Evolutionary conservation across 2,797 vertebrate species (phyloP), one percentile per base, ranked within the genome.

Genomic region (Ptychadena robeensis): DNA sequence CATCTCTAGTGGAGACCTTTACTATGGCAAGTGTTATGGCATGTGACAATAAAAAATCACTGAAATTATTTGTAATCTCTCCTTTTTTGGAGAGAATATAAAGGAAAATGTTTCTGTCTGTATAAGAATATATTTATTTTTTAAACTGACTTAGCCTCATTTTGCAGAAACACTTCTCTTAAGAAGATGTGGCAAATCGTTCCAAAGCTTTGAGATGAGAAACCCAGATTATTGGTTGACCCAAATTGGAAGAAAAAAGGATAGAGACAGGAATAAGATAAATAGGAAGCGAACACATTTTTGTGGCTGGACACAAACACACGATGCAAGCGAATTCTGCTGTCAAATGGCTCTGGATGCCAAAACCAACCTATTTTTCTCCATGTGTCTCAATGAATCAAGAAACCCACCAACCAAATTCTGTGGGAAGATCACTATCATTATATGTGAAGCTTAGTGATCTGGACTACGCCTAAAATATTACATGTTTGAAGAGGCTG

Each of bases 281-380:
- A 79, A 72, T 79, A 79, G 75, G 75, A 83, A 83, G 73, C 73
- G 75, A 83, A 68, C 11, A 61, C 68, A 83, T 83, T 66, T 79
- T 83, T 83, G 82, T 83, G 82, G 82, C 67, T 57, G 18, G 57
- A 57, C 32, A 34, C 75, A 83, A 83, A 79, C 69, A 79, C 73
- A 67, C 69, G 12, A 40, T 53, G n/a, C 30, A 79, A 79, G 75
- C 32, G 22, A 25, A 79, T 79, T 82, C 61, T 83, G 40, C 63
- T 83, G 73, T 48, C 57, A 79, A 59, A 73, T 48, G 61, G 61
- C 37, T 48, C 25, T 11, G 8, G 2, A 64, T 83, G 75, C 82
- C 81, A 83, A 83, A 82, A 83, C 74, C 69, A 67, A 37, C 40
- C 40, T 73, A 67, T 83, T 79, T 73, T 66, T 35, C 34, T 78